Base-by-base conservation (phyloP, 37 sponge, comb jelly and placozoan species). In the Spongilla lacustris region DNA sequence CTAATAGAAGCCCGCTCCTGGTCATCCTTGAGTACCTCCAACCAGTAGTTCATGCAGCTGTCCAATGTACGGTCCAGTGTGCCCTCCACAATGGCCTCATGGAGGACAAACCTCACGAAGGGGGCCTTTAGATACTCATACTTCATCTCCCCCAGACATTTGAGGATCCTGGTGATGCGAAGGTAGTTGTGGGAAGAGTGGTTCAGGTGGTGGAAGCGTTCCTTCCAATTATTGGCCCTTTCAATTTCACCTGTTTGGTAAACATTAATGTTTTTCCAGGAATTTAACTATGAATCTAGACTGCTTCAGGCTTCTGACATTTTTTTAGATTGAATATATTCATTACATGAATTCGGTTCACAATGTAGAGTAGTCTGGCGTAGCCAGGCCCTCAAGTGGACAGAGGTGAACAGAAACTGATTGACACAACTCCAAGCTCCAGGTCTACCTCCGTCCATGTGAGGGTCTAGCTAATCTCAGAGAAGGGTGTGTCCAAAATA, bases 41-140 rank as follows among this genome's bases (percentile, higher is more conserved):
- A 49, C 94, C 94, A 94, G 79, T 91, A 94, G 79, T 87, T 80
- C 66, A 82, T 80, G 48, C 94, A 94, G 84, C 94, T 94, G 38
- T 79, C 68, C 36, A 86, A 71, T 6, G 83, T 83, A 31, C 71
- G 80, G 8, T 5, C 26, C 66, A 94, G 85, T 32, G 70, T 66
- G 24, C 79, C 22, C 30, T 82, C 67, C 22, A 67, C 83, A 28
- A 90, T 90, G 23, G 85, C 88, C 74, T 94, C 94, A 22, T 87
- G 77, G 22, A 94, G 78, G 21, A 89, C 78, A 78, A 83, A 84
- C 48, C 46, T 41, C n/a, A 91, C 50, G 50, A 94, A 87, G 9
- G 94, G 94, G 36, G 88, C 77, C 37, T 94, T 87, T 2, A 76
- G 71, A 30, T 94, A 86, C 74, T 87, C 88, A 34, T 50, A 72